Evolutionary conservation across 2,888 invertebrate genomes (phyloP).

Genomic region (Cyclophora albipunctata): DNA sequence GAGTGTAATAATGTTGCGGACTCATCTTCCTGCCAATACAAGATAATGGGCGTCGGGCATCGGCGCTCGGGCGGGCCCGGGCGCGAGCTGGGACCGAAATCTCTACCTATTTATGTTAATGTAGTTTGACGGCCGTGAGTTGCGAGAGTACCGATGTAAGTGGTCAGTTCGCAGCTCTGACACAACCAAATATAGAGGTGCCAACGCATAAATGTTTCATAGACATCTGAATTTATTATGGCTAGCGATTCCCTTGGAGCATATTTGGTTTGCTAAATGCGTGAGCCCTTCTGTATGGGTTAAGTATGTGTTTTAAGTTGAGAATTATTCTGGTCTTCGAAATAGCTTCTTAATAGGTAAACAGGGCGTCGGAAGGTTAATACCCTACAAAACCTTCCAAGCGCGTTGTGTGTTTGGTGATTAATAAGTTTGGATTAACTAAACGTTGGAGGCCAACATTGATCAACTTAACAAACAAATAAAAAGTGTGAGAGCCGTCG

Average conservation of each 20-base stretch:
- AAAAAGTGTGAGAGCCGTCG: no score
- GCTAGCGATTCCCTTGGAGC: constrained; percentile 14
- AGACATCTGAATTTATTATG: constrained; percentile 23
- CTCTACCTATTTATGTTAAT: constrained; percentile 53
- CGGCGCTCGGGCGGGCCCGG: no score
- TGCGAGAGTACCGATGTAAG: constrained; percentile 23
- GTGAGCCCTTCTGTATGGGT: no score
- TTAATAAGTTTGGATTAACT: no score
- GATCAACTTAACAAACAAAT: no score
- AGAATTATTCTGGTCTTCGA: not conserved
- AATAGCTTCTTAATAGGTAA: no score
- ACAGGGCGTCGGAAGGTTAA: no score
- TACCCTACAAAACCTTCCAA: no score
- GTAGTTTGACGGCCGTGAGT: constrained; percentile 35
- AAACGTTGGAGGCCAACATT: no score
- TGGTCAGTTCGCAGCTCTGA: constrained; percentile 12
- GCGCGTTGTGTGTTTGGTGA: no score
- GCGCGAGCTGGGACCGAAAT: constrained; percentile 24
- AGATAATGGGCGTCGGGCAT: constrained; percentile 35
- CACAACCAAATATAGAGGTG: constrained; percentile 12
- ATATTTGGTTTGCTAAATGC: constrained; percentile 10
- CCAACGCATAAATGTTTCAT: constrained; percentile 22
- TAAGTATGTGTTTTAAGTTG: not conserved
- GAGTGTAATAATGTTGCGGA: constrained; percentile 43
- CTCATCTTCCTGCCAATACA: constrained; percentile 42